phyloP scores from a whole-genome alignment of 1,140 invertebrate genomes.

The Platyscapa corneri region DNA sequence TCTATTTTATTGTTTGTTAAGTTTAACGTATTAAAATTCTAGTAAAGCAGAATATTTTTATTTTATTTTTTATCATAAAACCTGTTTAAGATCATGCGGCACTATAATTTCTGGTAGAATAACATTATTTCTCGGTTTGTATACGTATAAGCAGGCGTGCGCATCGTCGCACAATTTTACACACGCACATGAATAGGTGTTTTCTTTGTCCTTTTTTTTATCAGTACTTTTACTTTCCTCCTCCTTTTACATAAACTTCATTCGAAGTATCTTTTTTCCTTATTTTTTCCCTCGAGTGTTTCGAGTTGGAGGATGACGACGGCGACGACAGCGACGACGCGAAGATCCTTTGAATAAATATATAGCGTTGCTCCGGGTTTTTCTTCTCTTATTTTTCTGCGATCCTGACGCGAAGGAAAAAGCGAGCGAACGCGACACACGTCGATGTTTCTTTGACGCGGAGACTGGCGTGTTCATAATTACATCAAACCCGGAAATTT shows the following conservation, averaged over 20 bases:
- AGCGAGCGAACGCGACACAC: not conserved
- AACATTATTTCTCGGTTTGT: not conserved
- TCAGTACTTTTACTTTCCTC: constrained; percentile 3
- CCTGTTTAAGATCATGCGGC: not conserved
- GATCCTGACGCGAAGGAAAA: not conserved
- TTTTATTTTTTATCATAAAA: not conserved
- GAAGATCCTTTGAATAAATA: constrained; percentile 14
- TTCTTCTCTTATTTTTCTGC: constrained; percentile 1
- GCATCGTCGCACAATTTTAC: not conserved
- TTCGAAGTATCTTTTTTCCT: not conserved
- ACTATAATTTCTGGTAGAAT: not conserved
- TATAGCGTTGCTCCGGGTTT: not conserved
- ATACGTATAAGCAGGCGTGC: too few species aligned
- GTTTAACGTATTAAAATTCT: not conserved
- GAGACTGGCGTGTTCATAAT: not conserved
- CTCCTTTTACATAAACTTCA: not conserved
- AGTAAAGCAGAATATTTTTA: not conserved
- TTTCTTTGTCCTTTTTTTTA: not conserved
- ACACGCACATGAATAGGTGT: not conserved
- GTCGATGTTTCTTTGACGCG: not conserved
- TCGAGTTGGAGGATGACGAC: too few species aligned
- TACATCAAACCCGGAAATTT: constrained; percentile 8
- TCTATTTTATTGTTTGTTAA: not conserved
- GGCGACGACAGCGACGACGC: too few species aligned
- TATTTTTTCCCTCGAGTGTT: not conserved